These are phyloP conservation scores for Alosa sapidissima DNA, from an alignment of 2,797 vertebrate genomes.

Conservation along the genomic window DNA sequence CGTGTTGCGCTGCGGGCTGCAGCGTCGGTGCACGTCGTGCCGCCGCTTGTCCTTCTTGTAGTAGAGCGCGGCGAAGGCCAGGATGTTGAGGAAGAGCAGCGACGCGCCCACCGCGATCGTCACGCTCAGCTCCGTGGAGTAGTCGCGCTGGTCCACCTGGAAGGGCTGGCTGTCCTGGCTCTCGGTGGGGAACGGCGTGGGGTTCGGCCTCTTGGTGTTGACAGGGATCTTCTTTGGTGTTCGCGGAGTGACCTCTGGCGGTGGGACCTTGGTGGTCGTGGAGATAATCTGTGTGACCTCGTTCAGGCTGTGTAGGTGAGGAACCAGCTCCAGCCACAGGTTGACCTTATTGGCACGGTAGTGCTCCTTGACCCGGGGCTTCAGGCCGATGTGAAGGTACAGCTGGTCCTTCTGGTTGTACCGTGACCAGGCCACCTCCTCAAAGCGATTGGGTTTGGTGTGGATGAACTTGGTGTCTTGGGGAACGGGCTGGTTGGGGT, in stretches of 20 bases:
- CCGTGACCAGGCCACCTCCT: conserved; percentile 98
- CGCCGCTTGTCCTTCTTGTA: conserved; percentile 99
- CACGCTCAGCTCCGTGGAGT: conserved; percentile 96
- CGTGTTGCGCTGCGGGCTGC: conserved; percentile 91
- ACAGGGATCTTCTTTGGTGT: conserved; percentile 89
- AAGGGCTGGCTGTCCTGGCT: conserved; percentile 93
- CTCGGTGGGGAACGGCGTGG: conserved; percentile 92
- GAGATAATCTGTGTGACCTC: conserved; percentile 97
- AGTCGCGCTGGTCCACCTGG: conserved; percentile 96
- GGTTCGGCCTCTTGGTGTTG: conserved; percentile 81
- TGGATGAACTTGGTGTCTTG: conserved; percentile 99
- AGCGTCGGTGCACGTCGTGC: conserved; percentile 93
- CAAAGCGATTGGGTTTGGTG: conserved; percentile 98
- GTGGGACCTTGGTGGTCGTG: conserved; percentile 97
- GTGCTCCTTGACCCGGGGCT: conserved; percentile 98
- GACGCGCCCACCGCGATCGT: conserved; percentile 98
- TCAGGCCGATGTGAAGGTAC: conserved; percentile 97
- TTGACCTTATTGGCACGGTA: conserved; percentile 99
- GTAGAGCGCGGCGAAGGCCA: conserved; percentile 96
- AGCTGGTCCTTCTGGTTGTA: conserved; percentile 99
- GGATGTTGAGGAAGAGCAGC: conserved; percentile 95
- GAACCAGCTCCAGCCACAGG: conserved; percentile 97
- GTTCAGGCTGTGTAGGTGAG: conserved; percentile 97
- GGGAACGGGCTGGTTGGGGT: conserved; percentile 98
- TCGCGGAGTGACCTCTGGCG: conserved; percentile 90